These are phyloP conservation scores for Platysternon megacephalum DNA, from an alignment of 2,113 vertebrate genomes.

Conservation along the genomic window DNA sequence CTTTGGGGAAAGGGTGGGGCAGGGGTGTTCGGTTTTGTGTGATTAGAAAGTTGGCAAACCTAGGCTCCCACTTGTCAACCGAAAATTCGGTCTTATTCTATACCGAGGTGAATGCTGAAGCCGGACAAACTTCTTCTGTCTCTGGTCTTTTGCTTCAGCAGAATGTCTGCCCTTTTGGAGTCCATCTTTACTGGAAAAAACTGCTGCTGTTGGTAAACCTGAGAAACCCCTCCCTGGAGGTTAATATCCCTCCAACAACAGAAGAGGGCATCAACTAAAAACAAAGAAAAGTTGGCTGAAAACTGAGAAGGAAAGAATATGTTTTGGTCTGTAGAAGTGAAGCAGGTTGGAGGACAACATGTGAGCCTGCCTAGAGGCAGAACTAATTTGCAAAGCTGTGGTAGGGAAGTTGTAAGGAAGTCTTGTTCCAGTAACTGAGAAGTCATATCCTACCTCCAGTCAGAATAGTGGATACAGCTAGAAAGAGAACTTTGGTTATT, in stretches of 20 bases:
- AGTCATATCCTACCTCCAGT: background rate
- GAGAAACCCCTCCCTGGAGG: background rate
- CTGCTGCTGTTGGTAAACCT: background rate
- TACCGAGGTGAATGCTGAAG: background rate
- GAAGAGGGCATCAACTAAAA: background rate
- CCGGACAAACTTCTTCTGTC: background rate
- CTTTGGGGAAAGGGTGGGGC: too few relatives aligned
- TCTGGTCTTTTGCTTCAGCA: background rate
- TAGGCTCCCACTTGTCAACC: background rate
- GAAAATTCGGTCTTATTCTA: background rate
- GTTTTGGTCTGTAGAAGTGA: background rate
- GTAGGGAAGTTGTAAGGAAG: background rate
- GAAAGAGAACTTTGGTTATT: background rate
- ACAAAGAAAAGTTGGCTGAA: background rate
- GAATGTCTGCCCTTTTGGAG: background rate
- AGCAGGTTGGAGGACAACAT: background rate
- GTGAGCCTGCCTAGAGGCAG: background rate
- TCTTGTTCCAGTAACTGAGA: background rate
- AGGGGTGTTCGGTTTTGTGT: too few relatives aligned
- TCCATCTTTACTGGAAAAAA: background rate
- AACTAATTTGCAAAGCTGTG: background rate
- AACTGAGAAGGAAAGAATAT: background rate
- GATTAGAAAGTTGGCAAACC: too few relatives aligned
- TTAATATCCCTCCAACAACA: background rate
- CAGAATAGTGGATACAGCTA: background rate